A percentile compares a stretch with the other conserved stretches of the same genome.
Conservation (phyloP, 2,113 vertebrate species). For the Myotis lucifugus region DNA sequence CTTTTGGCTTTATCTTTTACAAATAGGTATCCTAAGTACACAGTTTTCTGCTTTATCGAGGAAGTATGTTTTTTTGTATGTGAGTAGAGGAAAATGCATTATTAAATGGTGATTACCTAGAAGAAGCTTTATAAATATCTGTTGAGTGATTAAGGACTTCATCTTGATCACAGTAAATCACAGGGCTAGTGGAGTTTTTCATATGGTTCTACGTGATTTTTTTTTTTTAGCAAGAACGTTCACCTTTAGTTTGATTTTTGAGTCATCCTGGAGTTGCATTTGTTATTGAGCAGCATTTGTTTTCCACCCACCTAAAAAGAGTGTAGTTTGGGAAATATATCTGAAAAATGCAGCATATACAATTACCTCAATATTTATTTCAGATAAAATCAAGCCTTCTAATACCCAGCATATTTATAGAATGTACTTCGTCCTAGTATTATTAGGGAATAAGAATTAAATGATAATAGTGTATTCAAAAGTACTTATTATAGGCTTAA, state of each 20-base stretch:
- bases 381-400: not conserved
- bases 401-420: not conserved
- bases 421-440: not conserved
- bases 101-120: conserved; percentile 22
- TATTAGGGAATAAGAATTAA: not conserved
- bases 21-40: not conserved
- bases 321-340: not conserved
- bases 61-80: not conserved
- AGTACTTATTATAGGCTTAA: not conserved
- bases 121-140: conserved; percentile 22
- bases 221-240: not conserved
- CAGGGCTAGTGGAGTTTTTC: not conserved
- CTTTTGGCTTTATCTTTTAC: conserved; percentile 42
- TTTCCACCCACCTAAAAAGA: not conserved
- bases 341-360: not conserved
- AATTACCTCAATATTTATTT: not conserved
- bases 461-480: not conserved
- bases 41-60: not conserved
- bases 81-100: not conserved
- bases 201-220: not conserved
- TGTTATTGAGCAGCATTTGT: not conserved
- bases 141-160: not conserved
- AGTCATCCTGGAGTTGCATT: not conserved
- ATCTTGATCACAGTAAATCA: not conserved
- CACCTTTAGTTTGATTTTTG: not conserved